These are phyloP conservation scores for Steatocranus sp. DNA, from an alignment of 2,797 vertebrate species.

Conservation along the genomic window DNA sequence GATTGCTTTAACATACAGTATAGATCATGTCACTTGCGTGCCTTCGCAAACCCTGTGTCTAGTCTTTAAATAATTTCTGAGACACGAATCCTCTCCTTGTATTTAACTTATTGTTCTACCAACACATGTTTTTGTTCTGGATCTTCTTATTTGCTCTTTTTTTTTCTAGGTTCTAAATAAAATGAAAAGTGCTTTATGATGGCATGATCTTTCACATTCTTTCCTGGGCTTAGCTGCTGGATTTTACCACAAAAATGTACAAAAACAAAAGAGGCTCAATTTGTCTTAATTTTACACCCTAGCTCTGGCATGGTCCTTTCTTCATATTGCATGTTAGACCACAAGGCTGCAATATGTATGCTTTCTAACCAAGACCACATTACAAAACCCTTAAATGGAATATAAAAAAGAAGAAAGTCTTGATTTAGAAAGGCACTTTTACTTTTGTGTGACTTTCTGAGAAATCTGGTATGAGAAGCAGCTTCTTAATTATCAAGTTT, in stretches of 20 bases:
- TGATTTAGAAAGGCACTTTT: background rate
- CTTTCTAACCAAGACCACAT: background rate
- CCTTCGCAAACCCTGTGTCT: slow-evolving; percentile 15
- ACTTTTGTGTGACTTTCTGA: background rate
- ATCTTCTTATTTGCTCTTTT: slow-evolving; percentile 38
- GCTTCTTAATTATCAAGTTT: background rate
- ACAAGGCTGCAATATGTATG: background rate
- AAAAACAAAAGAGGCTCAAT: background rate
- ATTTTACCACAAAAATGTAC: background rate
- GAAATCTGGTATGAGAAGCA: background rate
- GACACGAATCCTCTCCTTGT: slow-evolving; percentile 32
- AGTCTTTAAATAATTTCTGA: slow-evolving; percentile 35
- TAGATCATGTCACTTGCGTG: slow-evolving; percentile 37
- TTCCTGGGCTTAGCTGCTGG: background rate
- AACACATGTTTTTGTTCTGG: slow-evolving; percentile 29
- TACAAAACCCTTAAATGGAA: slow-evolving; percentile 11
- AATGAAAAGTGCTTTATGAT: slow-evolving; percentile 44
- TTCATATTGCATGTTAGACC: background rate
- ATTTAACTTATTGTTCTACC: slow-evolving; percentile 73
- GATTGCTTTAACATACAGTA: slow-evolving; percentile 32
- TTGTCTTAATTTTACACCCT: slow-evolving; percentile 9
- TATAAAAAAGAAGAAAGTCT: background rate
- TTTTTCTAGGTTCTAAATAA: slow-evolving; percentile 63
- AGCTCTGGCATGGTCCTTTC: background rate
- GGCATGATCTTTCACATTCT: background rate